Percentiles rank a stretch among this genome's conserved stretches.
phyloP scores from a whole-genome alignment of 2,797 vertebrate species.

The Buceros bicornis region DNA sequence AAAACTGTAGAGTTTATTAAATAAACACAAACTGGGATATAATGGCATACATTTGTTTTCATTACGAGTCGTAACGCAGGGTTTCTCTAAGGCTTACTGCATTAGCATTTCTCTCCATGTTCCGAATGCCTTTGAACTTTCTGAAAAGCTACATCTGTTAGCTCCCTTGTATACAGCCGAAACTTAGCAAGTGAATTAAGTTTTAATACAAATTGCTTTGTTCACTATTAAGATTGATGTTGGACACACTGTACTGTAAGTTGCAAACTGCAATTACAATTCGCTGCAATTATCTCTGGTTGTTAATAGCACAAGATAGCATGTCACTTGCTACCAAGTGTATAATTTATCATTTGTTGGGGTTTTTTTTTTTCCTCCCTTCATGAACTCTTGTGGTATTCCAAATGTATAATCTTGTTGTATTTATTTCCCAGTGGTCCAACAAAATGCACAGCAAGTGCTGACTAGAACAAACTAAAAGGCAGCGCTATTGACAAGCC shows the following conservation, averaged over 20 bases:
- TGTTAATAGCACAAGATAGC: conserved; percentile 96
- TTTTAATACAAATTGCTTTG: conserved; percentile 88
- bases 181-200: conserved; percentile 88
- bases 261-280: conserved; percentile 94
- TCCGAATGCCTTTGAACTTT: conserved; percentile 84
- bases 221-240: conserved; percentile 92
- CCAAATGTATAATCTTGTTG: conserved; percentile 94
- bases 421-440: conserved; percentile 93
- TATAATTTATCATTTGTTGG: conserved; percentile 91
- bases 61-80: conserved; percentile 80
- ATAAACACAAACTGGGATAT: conserved; percentile 82
- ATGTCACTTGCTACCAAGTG: conserved; percentile 91
- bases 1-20: conserved; percentile 80
- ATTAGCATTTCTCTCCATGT: conserved; percentile 79
- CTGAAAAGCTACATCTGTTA: conserved; percentile 85
- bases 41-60: conserved; percentile 85
- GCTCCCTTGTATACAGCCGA: conserved; percentile 77
- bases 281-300: conserved; percentile 93
- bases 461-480: conserved; percentile 92
- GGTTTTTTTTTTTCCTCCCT: conserved; percentile 67
- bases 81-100: conserved; percentile 80
- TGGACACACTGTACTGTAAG: conserved; percentile 88
- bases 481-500: conserved; percentile 91
- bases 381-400: conserved; percentile 90
- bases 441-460: conserved; percentile 92